A percentile compares a stretch with the other conserved stretches of the same genome.
Evolutionary conservation across 2,113 vertebrate species (phyloP).

Genomic region (Panthera leo): DNA sequence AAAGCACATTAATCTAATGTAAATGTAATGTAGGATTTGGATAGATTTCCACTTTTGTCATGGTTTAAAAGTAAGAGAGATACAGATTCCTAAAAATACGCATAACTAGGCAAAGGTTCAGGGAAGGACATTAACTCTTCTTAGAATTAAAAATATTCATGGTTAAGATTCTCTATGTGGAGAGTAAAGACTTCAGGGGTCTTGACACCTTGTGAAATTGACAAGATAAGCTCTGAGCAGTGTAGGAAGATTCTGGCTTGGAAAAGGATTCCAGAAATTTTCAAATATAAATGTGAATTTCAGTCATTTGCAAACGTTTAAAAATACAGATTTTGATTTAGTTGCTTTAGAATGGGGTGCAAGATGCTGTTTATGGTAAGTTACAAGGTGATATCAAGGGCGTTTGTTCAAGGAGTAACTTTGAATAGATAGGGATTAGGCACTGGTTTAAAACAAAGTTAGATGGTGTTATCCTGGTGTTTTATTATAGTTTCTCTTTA

Average conservation of each 20-base stretch:
- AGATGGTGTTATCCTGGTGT: not conserved
- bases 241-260: not conserved
- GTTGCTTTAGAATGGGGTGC: not conserved
- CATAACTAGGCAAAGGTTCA: not conserved
- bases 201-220: not conserved
- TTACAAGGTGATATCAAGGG: not conserved
- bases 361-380: not conserved
- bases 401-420: not conserved
- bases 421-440: not conserved
- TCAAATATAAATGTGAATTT: not conserved
- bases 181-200: not conserved
- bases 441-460: not conserved
- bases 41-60: not conserved
- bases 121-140: not conserved
- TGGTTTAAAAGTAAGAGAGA: not conserved
- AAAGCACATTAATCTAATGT: not conserved
- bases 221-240: not conserved
- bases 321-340: not conserved
- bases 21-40: not conserved
- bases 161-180: not conserved
- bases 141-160: constrained; percentile 33
- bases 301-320: not conserved
- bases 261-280: not conserved
- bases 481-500: not conserved
- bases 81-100: not conserved